Evolutionary conservation across 2,797 vertebrate genomes (phyloP).

Genomic region (Gymnothorax javanicus): DNA sequence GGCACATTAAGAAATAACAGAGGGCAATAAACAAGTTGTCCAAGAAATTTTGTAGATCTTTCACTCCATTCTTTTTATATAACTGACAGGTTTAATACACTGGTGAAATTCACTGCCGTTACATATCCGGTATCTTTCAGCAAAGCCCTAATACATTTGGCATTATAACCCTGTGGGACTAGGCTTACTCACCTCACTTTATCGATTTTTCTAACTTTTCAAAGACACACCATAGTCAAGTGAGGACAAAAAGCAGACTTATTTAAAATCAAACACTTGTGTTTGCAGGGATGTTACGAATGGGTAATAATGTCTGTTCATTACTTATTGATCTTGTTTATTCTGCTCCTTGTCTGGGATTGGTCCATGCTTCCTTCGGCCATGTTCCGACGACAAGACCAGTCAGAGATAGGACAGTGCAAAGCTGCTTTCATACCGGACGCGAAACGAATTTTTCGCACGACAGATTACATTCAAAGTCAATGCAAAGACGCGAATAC

Average conservation of each 20-base stretch:
- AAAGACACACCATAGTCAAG: background rate
- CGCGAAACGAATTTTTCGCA: too few species aligned
- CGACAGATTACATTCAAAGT: too few species aligned
- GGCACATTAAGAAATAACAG: constrained; percentile 1
- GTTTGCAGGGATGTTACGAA: background rate
- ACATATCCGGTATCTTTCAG: background rate
- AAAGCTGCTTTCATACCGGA: too few species aligned
- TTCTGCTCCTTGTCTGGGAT: background rate
- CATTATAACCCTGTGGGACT: background rate
- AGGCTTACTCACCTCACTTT: background rate
- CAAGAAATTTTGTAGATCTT: background rate
- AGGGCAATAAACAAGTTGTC: background rate
- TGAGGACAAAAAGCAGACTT: background rate
- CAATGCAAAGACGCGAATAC: too few species aligned
- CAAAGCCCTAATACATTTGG: background rate
- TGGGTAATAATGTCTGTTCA: background rate
- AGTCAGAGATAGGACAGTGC: background rate
- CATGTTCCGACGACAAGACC: background rate
- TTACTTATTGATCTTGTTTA: too few species aligned
- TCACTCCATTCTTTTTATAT: background rate
- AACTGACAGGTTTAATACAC: background rate
- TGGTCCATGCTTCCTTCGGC: background rate
- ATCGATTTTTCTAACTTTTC: constrained; percentile 6
- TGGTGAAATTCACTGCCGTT: background rate
- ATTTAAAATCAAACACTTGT: background rate